Conservation (phyloP, 2,113 vertebrate species). For the Crotalus helleri region DNA sequence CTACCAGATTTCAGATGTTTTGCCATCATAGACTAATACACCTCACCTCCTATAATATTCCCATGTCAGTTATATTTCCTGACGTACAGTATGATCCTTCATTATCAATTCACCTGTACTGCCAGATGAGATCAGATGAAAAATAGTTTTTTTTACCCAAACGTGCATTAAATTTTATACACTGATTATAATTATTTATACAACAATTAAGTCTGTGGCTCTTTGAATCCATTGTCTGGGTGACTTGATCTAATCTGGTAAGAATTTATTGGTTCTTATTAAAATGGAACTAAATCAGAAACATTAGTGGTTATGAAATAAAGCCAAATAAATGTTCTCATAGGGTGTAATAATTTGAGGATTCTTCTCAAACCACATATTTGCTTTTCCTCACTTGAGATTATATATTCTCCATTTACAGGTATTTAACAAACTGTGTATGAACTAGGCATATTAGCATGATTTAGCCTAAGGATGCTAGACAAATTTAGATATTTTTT, state of each 20-base stretch:
- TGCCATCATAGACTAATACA: background rate
- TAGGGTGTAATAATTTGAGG: conserved; percentile 25
- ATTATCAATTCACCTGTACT: background rate
- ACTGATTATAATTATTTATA: background rate
- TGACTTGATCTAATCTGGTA: background rate
- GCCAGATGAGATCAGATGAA: background rate
- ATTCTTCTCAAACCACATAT: background rate
- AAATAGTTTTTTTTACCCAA: background rate
- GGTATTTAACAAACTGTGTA: conserved; percentile 41
- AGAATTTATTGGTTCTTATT: background rate
- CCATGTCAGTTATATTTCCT: background rate
- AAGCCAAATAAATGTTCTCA: background rate
- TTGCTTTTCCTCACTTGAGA: conserved; percentile 44
- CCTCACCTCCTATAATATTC: background rate
- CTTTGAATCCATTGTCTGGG: background rate
- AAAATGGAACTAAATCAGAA: background rate
- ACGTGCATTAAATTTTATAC: background rate
- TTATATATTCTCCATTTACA: conserved; percentile 53
- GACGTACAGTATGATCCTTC: background rate
- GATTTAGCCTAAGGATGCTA: conserved; percentile 32
- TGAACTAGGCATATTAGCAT: conserved; percentile 63
- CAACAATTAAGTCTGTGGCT: background rate
- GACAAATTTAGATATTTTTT: background rate
- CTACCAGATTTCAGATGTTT: background rate
- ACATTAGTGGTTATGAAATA: conserved; percentile 6